Evolutionary conservation across 1,140 invertebrate genomes (phyloP).

Genomic region (Tribolium madens): DNA sequence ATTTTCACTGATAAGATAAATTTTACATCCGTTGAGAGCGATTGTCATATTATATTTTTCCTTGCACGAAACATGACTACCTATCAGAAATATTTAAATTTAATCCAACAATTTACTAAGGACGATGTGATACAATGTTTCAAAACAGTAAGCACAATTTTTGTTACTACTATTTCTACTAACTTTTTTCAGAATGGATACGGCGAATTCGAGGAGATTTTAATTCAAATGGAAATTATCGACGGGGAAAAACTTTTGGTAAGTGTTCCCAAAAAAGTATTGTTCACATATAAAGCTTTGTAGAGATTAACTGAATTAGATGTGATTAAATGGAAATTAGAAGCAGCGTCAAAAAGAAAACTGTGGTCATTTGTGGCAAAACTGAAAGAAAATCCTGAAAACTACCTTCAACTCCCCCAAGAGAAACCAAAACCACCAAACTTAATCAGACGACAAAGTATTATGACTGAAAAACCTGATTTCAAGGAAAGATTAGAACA

Average conservation of each 20-base stretch:
- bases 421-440: not conserved
- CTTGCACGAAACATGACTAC: not conserved
- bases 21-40: not conserved
- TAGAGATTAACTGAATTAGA: slow-evolving; percentile 13
- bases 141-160: slow-evolving; percentile 33
- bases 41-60: not conserved
- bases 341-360: not conserved
- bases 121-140: slow-evolving; percentile 23
- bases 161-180: not conserved
- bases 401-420: not conserved
- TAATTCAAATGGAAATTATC: not conserved
- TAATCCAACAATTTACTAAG: slow-evolving; percentile 3
- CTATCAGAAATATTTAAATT: slow-evolving; percentile 20
- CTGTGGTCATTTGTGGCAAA: not conserved
- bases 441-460: not conserved
- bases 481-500: not conserved
- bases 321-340: slow-evolving; percentile 7
- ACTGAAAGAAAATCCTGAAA: not conserved
- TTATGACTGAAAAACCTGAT: not conserved
- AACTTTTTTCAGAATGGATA: slow-evolving; percentile 39
- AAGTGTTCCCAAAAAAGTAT: too few relatives aligned
- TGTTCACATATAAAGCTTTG: too few relatives aligned
- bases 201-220: slow-evolving; percentile 20
- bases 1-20: slow-evolving; percentile 1
- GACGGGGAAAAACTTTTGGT: slow-evolving; percentile 45